phyloP scores from a whole-genome alignment of 2,797 vertebrate genomes.

The Betta splendens region DNA sequence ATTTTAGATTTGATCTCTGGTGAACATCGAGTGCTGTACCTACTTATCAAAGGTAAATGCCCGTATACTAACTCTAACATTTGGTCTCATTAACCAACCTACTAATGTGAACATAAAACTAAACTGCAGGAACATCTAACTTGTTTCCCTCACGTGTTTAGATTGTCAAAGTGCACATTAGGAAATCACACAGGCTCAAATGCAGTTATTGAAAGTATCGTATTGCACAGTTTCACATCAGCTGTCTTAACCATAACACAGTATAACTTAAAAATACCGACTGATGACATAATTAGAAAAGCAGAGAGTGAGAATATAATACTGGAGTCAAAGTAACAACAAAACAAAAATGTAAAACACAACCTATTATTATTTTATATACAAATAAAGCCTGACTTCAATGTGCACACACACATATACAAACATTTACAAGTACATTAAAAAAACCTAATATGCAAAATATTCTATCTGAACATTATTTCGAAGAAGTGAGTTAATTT shows the following conservation, averaged over 20 bases:
- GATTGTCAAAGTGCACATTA: conserved; percentile 33
- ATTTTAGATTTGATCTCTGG: not conserved
- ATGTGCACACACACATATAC: conserved; percentile 5
- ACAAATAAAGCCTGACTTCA: conserved; percentile 1
- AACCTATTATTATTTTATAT: not conserved
- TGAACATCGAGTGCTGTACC: not conserved
- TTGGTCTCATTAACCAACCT: conserved; percentile 5
- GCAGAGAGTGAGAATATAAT: conserved; percentile 4
- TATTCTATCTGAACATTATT: conserved; percentile 6
- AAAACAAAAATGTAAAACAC: conserved; percentile 12
- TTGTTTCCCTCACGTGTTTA: conserved; percentile 9
- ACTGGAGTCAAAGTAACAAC: conserved; percentile 38
- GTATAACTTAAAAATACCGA: conserved; percentile 10
- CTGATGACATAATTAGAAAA: conserved; percentile 5
- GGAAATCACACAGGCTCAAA: conserved; percentile 14
- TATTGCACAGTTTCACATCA: conserved; percentile 46
- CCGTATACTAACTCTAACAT: conserved; percentile 4
- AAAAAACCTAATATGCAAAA: not conserved
- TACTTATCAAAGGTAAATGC: not conserved
- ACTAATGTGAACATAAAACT: not conserved
- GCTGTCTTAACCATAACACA: conserved; percentile 1
- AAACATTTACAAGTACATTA: not conserved
- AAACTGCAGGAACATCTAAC: not conserved
- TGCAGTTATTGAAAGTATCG: conserved; percentile 13
- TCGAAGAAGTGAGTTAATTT: conserved; percentile 19